Percentiles rank a stretch among this genome's conserved stretches.
phyloP scores from a whole-genome alignment of 2,888 invertebrate genomes.

The Thelaira solivaga region DNA sequence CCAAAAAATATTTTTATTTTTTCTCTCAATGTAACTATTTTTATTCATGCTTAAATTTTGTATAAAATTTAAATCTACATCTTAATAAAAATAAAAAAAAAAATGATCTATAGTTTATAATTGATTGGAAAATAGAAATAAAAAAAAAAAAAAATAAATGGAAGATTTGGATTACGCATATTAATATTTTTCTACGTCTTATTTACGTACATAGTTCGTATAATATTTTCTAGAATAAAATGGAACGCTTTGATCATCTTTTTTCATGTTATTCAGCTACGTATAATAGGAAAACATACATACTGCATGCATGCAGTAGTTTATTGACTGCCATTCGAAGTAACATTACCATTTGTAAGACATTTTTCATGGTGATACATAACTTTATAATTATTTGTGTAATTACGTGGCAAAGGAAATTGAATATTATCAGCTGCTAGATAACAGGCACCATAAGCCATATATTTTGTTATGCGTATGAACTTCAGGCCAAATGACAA shows the following conservation, averaged over 20 bases:
- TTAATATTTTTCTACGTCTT: no score
- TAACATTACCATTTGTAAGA: constrained; percentile 36
- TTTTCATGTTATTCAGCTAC: constrained; percentile 14
- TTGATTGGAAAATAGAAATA: neutral
- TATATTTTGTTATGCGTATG: constrained; percentile 84
- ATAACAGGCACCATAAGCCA: constrained; percentile 92
- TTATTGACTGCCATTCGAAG: constrained; percentile 54
- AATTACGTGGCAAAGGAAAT: constrained; percentile 83
- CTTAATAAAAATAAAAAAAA: no score
- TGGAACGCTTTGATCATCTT: constrained; percentile 9
- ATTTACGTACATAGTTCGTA: neutral
- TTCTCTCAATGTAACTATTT: no score
- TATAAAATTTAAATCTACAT: neutral
- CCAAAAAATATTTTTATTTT: no score
- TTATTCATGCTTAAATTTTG: no score
- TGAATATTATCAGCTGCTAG: constrained; percentile 86
- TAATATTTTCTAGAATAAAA: constrained; percentile 12
- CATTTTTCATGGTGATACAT: constrained; percentile 78
- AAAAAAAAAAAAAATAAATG: constrained; percentile 19
- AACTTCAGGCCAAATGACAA: constrained; percentile 79
- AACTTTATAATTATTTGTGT: constrained; percentile 82
- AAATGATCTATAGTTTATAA: no score
- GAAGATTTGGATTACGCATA: constrained; percentile 47
- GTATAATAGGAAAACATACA: no score
- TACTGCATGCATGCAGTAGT: no score